Evolutionary conservation across 2,888 invertebrate genomes (phyloP), one percentile per base, ranked within the genome.

Genomic region (Andrena bucephala): DNA sequence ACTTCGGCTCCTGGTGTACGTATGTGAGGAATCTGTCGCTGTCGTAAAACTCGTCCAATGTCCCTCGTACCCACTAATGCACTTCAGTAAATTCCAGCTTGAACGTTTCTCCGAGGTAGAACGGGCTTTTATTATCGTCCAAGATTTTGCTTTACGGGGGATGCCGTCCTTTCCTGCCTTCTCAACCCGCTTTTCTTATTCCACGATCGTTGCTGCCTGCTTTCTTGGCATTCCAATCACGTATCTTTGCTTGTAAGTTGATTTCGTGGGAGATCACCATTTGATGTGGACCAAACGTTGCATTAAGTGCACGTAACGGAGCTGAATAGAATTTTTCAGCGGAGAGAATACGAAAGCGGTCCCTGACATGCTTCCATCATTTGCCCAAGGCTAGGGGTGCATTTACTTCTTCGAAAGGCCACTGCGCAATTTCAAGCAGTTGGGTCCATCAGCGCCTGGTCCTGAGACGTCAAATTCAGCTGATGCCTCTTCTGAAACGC

Each of bases 161-260:
- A 13, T 8, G n/a, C 33, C 54, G 36, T 42, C 29, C 29, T 54
- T 52, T 16, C 10, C n/a, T 42, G 42, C 42, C 42, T 42, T 42
- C 42, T 4, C 16, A 0, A 5, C 42, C 42, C 16, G 13, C 27
- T 54, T 57, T 5, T 7, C 7, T 24, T 7, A 2, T 59, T 33
- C 10, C 33, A 6, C 48, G 62, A n/a, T 48, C 48, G 68, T 77
- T 81, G 79, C 59, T 59, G 29, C 48, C 59, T 33, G 10, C 50
- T 73, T 54, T 29, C 50, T 73, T 54, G 79, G 62, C 60, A 73
- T 16, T 27, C 68, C 13, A 24, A 29, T 54, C 81, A 81, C 83
- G 84, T 81, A 81, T 48, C 6, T 33, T 36, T 50, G 36, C 20
- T 70, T 69, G 66, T 59, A n/a, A 75, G 63, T 79, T 68, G 79